These are phyloP conservation scores for Silurus asotus DNA, from an alignment of 2,113 vertebrate species.

Conservation along the genomic window DNA sequence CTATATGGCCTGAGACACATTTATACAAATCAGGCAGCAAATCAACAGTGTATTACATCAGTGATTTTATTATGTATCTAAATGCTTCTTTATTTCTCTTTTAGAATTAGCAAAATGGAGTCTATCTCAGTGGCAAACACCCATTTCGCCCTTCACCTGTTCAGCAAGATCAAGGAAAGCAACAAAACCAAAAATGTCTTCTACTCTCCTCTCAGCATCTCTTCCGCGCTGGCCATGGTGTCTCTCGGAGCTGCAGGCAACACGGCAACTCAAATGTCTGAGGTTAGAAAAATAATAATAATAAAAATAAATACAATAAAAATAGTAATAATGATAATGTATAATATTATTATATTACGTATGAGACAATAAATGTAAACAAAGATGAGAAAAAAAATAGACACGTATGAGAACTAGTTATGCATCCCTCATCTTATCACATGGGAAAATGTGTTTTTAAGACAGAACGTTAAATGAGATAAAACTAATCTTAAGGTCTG, in stretches of 20 bases:
- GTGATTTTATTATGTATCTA: no score
- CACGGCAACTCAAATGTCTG: slow-evolving; percentile 79
- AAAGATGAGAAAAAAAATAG: not conserved
- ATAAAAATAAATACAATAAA: not conserved
- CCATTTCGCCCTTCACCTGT: slow-evolving; percentile 78
- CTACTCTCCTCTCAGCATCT: slow-evolving; percentile 82
- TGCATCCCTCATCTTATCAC: not conserved
- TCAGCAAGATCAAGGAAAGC: slow-evolving; percentile 70
- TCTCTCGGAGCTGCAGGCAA: slow-evolving; percentile 79
- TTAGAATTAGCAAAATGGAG: slow-evolving; percentile 44
- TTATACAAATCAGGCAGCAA: no score
- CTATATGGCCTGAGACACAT: no score
- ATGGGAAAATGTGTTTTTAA: not conserved
- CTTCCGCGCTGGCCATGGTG: slow-evolving; percentile 80
- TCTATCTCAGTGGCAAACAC: slow-evolving; percentile 71
- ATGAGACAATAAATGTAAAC: not conserved
- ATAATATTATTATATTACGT: not conserved
- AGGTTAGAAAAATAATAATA: slow-evolving; percentile 67
- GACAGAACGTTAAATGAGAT: not conserved
- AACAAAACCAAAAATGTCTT: slow-evolving; percentile 72
- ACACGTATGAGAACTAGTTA: not conserved
- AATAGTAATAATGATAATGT: not conserved
- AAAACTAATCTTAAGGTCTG: not conserved
- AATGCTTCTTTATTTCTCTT: not conserved
- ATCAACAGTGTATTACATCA: no score